Conservation (phyloP, 2,797 vertebrate species). For the Tenualosa thibaudeaui region DNA sequence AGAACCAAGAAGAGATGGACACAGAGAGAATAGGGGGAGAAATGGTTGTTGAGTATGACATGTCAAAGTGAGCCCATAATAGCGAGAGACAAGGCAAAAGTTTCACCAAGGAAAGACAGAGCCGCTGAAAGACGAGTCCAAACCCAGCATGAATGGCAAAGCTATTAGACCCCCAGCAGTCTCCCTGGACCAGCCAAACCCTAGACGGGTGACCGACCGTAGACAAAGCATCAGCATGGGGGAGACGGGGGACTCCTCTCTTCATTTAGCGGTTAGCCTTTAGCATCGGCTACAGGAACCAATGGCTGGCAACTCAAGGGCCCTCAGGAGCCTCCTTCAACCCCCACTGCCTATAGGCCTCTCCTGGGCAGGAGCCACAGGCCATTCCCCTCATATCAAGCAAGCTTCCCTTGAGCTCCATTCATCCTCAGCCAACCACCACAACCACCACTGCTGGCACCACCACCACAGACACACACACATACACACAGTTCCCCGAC, state of each 20-base stretch:
- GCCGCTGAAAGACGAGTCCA: background rate
- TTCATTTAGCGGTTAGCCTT: background rate
- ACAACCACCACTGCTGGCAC: background rate
- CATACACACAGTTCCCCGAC: background rate
- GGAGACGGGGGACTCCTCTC: background rate
- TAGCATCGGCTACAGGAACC: background rate
- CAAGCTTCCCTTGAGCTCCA: background rate
- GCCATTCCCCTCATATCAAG: background rate
- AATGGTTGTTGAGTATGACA: conserved; percentile 9
- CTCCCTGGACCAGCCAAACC: background rate
- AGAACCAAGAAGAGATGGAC: conserved; percentile 28
- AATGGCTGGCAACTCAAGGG: background rate
- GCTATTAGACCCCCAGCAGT: background rate
- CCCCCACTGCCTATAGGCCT: background rate
- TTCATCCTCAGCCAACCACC: background rate
- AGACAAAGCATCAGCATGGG: background rate
- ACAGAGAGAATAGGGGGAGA: conserved; percentile 24
- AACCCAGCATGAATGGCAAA: background rate
- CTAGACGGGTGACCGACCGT: background rate
- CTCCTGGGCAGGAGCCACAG: conserved; percentile 1
- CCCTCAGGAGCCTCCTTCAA: conserved; percentile 43
- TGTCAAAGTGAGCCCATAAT: conserved; percentile 21
- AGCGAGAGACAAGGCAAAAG: conserved; percentile 27
- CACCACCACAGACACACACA: background rate
- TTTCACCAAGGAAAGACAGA: background rate